Evolutionary conservation across 2,797 vertebrate species (phyloP), one percentile per base, ranked within the genome.

Genomic region (Luscinia luscinia): DNA sequence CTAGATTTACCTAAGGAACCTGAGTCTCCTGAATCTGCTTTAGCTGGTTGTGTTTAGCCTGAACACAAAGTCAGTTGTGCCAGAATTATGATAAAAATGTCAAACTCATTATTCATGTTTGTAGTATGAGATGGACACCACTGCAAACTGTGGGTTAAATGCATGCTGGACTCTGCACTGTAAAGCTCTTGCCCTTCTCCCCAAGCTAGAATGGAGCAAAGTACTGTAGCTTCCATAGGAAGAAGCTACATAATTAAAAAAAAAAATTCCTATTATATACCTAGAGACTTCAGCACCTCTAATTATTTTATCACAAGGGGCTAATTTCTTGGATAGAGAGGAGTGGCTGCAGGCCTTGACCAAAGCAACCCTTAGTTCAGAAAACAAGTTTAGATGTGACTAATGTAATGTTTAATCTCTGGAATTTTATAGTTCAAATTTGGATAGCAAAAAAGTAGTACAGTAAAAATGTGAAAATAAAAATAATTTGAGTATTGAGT

Each of bases 381-480:
- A 79, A 75, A 82, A 43, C 49, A 49, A 22, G 49, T 77, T 78
- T 68, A 55, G 48, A 52, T 52, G 49, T 58, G 15, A 45, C 54
- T 87, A 43, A 43, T 87, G 11, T 76, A 57, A 40, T 48, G 69
- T 87, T 73, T 83, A 63, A 43, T 90, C 66, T 95, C 72, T 67
- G 75, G 67, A 90, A 48, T 87, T 93, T 64, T 36, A 9, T 15
- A 64, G 36, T 54, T 87, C 43, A 64, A 87, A 74, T 69, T 59
- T 22, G 30, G 49, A 45, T 93, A 91, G 57, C 15, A 68, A 48
- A 23, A 77, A 90, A 89, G 59, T 7, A 93, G 76, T 64, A 49
- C 3, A 54, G 59, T 86, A 70, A 85, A 89, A 94, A 67, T 55
- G 48, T 89, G 84, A 73, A 90, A 92, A 74, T 66, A 61, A 74